These are phyloP conservation scores for Neodontobutis hainanensis DNA, from an alignment of 2,113 vertebrate genomes.

Conservation along the genomic window DNA sequence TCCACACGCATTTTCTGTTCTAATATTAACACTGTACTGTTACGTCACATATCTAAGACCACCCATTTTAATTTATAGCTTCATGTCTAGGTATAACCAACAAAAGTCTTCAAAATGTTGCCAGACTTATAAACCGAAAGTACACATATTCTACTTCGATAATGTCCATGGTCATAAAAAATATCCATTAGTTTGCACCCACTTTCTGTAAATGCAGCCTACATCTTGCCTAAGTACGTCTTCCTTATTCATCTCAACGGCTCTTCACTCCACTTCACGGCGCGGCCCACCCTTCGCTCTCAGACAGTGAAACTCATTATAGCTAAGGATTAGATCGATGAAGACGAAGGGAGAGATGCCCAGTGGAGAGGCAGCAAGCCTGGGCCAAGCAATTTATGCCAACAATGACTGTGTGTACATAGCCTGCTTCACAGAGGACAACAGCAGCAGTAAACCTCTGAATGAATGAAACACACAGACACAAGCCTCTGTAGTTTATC, in stretches of 20 bases:
- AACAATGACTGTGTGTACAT: conserved; percentile 71
- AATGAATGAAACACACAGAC: conserved; percentile 15
- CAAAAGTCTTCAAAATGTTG: too few relatives aligned
- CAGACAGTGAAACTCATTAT: conserved; percentile 76
- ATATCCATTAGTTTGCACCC: not conserved
- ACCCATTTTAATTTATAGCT: too few relatives aligned
- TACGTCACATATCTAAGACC: too few relatives aligned
- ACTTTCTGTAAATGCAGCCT: not conserved
- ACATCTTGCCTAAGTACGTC: not conserved
- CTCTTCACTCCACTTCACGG: conserved; percentile 42
- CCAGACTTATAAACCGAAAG: not conserved
- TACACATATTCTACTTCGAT: not conserved
- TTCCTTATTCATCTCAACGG: conserved; percentile 24
- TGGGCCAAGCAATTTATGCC: conserved; percentile 74
- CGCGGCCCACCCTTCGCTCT: conserved; percentile 42
- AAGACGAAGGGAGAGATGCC: conserved; percentile 49
- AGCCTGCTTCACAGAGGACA: conserved; percentile 40
- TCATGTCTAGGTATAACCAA: too few relatives aligned
- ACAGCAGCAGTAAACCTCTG: conserved; percentile 37
- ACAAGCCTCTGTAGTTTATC: not conserved
- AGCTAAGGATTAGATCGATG: conserved; percentile 76
- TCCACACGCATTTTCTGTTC: too few relatives aligned
- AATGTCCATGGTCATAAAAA: not conserved
- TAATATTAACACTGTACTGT: too few relatives aligned
- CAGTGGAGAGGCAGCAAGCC: conserved; percentile 59